Conservation (phyloP, 2,113 vertebrate genomes). For the Datnioides undecimradiatus region DNA sequence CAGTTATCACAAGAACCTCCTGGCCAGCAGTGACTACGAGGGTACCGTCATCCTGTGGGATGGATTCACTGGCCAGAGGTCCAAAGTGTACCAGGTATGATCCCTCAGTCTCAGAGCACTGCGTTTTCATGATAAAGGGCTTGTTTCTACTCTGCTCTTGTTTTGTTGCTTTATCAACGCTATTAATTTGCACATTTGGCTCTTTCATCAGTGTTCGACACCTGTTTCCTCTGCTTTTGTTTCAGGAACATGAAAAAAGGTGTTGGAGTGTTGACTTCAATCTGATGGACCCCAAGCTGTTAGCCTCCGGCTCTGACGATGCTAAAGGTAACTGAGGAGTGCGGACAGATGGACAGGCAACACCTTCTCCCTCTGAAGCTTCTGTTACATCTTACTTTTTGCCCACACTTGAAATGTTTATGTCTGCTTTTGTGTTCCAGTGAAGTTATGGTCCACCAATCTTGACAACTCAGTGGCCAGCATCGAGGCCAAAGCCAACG, state of each 20-base stretch:
- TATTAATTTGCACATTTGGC: background rate
- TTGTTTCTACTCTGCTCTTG: background rate
- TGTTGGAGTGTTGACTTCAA: conserved; percentile 99
- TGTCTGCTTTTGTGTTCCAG: conserved; percentile 77
- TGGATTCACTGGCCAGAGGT: conserved; percentile 97
- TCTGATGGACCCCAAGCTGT: conserved; percentile 98
- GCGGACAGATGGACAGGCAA: background rate
- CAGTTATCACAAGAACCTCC: conserved; percentile 98
- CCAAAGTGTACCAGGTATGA: conserved; percentile 97
- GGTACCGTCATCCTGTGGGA: conserved; percentile 99
- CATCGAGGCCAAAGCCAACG: conserved; percentile 98
- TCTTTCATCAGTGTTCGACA: background rate
- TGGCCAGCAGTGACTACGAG: conserved; percentile 99
- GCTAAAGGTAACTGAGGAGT: conserved; percentile 91
- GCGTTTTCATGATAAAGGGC: background rate
- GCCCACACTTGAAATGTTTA: background rate
- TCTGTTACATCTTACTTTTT: background rate
- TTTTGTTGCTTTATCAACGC: no score
- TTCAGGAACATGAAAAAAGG: conserved; percentile 97
- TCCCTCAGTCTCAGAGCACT: background rate
- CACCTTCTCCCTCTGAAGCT: background rate
- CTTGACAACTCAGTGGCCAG: conserved; percentile 98
- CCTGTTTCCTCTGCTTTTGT: background rate
- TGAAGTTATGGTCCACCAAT: conserved; percentile 99
- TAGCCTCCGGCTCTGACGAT: conserved; percentile 98